Evolutionary conservation across 2,797 vertebrate genomes (phyloP), one percentile per base, ranked within the genome.

Genomic region (Halcyon smyrnensis): DNA sequence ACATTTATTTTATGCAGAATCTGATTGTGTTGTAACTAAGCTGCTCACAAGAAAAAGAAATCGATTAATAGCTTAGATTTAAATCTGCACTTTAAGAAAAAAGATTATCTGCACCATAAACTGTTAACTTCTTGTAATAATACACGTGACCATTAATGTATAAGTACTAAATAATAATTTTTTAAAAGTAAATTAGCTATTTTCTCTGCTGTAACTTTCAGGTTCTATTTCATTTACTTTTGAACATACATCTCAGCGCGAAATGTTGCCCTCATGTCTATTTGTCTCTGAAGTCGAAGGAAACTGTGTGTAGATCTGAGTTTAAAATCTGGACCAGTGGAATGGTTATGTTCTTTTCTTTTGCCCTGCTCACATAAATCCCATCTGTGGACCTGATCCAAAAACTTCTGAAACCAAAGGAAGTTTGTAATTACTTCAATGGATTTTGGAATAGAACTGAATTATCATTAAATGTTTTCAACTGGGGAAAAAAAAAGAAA

Each of bases 1-100:
- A 24, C 12, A 5, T 64, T 91, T 92, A 81, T 96, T 78, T 96
- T 71, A 87, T 69, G 77, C 62, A 91, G 73, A 94, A 89, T 89
- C 24, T 67, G 34, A 77, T 64, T 73, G 32, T 64, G 30, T 90
- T 93, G 74, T 89, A 78, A 79, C 43, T 74, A 80, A 94, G 54
- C 45, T 70, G 46, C 62, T 86, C 64, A 70, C 62, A 84, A 84
- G 69, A 92, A 63, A 60, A 79, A 90, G 69, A 93, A 84, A 96
- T 96, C 84, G 93, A 92, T 93, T 71, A 91, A 75, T 81, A 93
- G 16, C 24, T 84, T 74, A 63, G 28, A 70, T 95, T 96, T 89
- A 95, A 91, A 85, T 70, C 75, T 60, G 30, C 69, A 84, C 37
- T 94, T 79, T 89, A 90, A 94, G 92, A 77, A 77, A 77, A 91